Percentiles rank a stretch among this genome's conserved stretches.
These are phyloP conservation scores for Lepeophtheirus salmonis DNA, from an alignment of 1,140 invertebrate genomes.

Conservation along the genomic window DNA sequence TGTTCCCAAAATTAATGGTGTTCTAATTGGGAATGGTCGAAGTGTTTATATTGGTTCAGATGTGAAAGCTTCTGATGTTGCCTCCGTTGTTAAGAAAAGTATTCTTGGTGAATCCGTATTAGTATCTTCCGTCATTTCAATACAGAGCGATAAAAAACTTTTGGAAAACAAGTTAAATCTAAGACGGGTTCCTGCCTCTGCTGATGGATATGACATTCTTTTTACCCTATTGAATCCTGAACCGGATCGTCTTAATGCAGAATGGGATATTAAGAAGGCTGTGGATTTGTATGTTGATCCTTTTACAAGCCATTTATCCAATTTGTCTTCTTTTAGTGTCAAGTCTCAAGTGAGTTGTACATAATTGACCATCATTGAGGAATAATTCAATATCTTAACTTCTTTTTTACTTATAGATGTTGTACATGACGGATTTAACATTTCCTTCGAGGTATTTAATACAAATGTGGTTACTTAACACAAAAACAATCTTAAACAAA, in stretches of 20 bases:
- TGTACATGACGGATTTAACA: background rate
- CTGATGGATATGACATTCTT: background rate
- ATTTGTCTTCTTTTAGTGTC: background rate
- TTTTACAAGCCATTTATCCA: background rate
- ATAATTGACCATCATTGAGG: background rate
- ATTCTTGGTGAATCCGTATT: background rate
- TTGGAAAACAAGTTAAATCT: slow-evolving; percentile 1
- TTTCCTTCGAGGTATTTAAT: background rate
- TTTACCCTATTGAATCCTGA: slow-evolving; percentile 14
- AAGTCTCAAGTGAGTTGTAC: background rate
- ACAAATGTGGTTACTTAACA: too few species aligned
- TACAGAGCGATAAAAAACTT: background rate
- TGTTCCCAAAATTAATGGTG: background rate
- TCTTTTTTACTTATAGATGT: background rate
- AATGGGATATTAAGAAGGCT: slow-evolving; percentile 13
- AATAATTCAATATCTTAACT: background rate
- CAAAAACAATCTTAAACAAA: too few species aligned
- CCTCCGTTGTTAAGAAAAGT: background rate
- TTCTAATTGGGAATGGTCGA: background rate
- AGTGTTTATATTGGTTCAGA: background rate
- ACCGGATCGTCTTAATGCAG: background rate
- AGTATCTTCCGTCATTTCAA: background rate
- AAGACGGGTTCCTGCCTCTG: background rate
- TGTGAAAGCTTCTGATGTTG: background rate
- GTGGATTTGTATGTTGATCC: slow-evolving; percentile 10